Evolutionary conservation across 1,140 invertebrate genomes (phyloP), one percentile per base, ranked within the genome.

Genomic region (Drosophila miranda): DNA sequence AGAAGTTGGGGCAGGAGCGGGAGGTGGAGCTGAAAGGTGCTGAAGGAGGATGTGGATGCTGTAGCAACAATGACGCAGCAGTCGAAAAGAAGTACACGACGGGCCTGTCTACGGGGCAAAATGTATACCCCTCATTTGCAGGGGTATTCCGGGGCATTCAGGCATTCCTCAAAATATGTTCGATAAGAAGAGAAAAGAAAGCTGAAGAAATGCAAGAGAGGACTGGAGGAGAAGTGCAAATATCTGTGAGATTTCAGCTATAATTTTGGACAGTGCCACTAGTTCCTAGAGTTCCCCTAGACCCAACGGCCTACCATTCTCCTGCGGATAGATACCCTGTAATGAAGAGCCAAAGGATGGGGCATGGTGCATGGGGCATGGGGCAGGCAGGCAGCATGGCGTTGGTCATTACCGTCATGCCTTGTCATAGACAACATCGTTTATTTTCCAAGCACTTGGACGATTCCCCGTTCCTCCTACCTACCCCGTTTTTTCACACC

Each of bases 401-500:
- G 49, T 46, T 66, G 77, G 82, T 87, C 81, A 86, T 86, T 86
- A 86, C 82, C 81, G 81, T 86, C 81, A 86, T 86, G 81, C 81
- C 82, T 81, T 86, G 81, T 86, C 81, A 86, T 86, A 86, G 81
- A 86, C 81, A 86, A 86, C 81, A 86, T 86, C 82, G 82, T 86
- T 86, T 86, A 86, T 86, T 86, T 86, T 87, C 82, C 69, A 72
- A 68, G 49, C 63, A 63, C 56, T 69, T 66, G 34, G 54, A 34
- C 28, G 16, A 46, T 42, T 7, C 41, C 19, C 6, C 23, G 23
- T 34, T 11, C 43, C 30, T 21, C 23, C 49, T 41, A 45, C 54
- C 67, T 66, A 64, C 60, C 59, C 64, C 51, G 63, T 78, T 77
- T 80, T 84, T 86, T 86, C 82, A 84, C 81, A 86, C 81, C 81